A percentile compares a stretch with the other conserved stretches of the same genome.
Evolutionary conservation across 2,797 vertebrate genomes (phyloP).

Genomic region (Tadarida brasiliensis): DNA sequence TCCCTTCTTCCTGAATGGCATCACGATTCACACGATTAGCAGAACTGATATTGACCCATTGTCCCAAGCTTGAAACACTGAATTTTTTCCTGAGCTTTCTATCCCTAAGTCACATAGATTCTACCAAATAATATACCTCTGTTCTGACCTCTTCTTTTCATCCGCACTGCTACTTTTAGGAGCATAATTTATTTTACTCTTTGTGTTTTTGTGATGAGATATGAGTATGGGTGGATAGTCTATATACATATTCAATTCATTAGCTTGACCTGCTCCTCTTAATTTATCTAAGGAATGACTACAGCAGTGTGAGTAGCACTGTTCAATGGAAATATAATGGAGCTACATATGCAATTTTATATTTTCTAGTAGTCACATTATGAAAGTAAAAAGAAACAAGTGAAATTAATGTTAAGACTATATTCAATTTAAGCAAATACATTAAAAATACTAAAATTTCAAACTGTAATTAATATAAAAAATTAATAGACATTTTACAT

Average conservation of each 20-base stretch:
- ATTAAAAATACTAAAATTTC: background rate
- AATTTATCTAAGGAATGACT: background rate
- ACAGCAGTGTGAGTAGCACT: background rate
- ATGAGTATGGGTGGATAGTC: background rate
- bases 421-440: background rate
- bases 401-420: background rate
- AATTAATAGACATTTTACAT: background rate
- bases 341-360: background rate
- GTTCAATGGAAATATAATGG: background rate
- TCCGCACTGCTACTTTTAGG: background rate
- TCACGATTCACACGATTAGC: background rate
- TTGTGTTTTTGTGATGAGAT: background rate
- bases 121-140: background rate
- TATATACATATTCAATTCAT: background rate
- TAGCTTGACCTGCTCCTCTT: background rate
- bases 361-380: background rate
- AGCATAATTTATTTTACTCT: background rate
- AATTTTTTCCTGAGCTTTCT: background rate
- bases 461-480: background rate
- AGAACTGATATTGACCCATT: background rate
- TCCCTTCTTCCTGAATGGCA: background rate
- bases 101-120: background rate
- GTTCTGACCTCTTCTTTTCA: background rate
- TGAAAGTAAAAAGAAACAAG: background rate
- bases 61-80: background rate